Conservation (phyloP, 2,797 vertebrate species). For the Lagocephalus sceleratus region DNA sequence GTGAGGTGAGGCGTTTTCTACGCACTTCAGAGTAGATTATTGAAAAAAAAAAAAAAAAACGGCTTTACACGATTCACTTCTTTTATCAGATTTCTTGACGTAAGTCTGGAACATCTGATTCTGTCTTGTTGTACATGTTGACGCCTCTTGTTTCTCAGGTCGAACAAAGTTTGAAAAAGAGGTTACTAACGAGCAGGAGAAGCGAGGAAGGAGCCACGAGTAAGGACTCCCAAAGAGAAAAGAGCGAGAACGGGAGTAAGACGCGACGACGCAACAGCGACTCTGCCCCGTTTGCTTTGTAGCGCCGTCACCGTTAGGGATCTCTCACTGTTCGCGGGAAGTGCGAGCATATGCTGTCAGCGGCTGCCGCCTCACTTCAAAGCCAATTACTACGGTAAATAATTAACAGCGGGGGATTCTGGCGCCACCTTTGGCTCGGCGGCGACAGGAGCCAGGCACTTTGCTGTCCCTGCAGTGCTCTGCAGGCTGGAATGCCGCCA, state of each 20-base stretch:
- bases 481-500: constrained; percentile 21
- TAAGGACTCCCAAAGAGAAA: constrained; percentile 5
- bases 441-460: constrained; percentile 17
- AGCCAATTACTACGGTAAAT: constrained; percentile 70
- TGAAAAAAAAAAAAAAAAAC: too few relatives aligned
- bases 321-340: constrained; percentile 52
- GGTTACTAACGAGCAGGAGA: constrained; percentile 21
- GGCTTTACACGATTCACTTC: too few relatives aligned
- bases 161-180: constrained; percentile 31
- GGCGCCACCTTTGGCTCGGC: constrained; percentile 43
- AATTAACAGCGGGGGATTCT: constrained; percentile 65
- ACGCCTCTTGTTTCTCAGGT: constrained; percentile 26
- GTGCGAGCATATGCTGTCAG: constrained; percentile 55
- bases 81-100: too few relatives aligned
- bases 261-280: constrained; percentile 13
- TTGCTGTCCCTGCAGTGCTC: constrained; percentile 4
- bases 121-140: too few relatives aligned
- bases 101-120: too few relatives aligned
- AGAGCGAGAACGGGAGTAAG: constrained; percentile 2
- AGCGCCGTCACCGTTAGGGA: constrained; percentile 34
- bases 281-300: constrained; percentile 49
- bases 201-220: constrained; percentile 3
- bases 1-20: too few relatives aligned
- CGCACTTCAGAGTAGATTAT: too few relatives aligned
- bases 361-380: constrained; percentile 59